Percentiles rank a stretch among this genome's conserved stretches.
Conservation (phyloP, 2,113 vertebrate species). For the Orcinus orca region DNA sequence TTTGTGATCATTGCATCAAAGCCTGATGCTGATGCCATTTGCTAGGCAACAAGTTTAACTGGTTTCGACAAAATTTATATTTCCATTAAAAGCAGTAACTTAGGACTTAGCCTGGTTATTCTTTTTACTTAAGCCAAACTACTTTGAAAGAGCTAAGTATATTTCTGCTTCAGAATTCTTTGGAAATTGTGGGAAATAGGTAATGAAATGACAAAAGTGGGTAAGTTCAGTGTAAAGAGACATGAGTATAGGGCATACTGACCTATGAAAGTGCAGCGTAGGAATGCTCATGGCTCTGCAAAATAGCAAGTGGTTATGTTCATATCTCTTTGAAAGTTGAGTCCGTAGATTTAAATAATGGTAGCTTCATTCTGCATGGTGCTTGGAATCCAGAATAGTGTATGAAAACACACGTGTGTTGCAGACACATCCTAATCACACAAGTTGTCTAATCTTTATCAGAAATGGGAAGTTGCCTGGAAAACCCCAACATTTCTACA, state of each 20-base stretch:
- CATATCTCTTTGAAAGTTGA: background rate
- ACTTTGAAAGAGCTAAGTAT: background rate
- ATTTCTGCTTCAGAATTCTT: slow-evolving; percentile 6
- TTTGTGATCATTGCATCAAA: background rate
- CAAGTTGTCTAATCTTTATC: background rate
- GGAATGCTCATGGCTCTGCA: background rate
- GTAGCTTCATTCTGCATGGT: background rate
- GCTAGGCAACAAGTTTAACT: background rate
- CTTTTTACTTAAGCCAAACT: background rate
- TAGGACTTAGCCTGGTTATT: background rate
- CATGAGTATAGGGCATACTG: background rate
- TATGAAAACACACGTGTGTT: background rate
- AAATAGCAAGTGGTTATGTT: background rate
- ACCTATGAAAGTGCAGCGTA: rapidly evolving
- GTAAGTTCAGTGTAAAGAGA: background rate
- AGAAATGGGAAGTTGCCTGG: background rate
- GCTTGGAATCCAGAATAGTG: slow-evolving; percentile 19
- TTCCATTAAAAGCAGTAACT: background rate
- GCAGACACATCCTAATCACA: background rate
- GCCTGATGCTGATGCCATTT: background rate
- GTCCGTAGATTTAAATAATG: background rate
- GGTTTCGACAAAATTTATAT: background rate
- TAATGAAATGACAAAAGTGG: slow-evolving; percentile 11
- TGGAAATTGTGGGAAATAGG: background rate
- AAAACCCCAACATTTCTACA: background rate